Evolutionary conservation across 2,113 vertebrate genomes (phyloP).

Genomic region (Ciconia boyciana): DNA sequence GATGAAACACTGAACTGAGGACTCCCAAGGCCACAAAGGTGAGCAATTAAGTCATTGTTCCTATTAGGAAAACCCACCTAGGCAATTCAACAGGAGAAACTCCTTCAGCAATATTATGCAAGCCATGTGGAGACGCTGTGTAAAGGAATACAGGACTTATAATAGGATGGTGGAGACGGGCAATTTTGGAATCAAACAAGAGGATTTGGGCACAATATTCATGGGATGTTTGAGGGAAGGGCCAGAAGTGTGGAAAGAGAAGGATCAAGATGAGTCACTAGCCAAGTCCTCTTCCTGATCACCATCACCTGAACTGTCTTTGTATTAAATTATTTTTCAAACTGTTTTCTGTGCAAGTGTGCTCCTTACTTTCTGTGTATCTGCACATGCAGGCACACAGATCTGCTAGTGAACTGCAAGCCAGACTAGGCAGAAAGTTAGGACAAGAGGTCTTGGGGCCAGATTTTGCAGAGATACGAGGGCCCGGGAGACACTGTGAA

Average conservation of each 20-base stretch:
- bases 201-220: background rate
- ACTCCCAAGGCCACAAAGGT: background rate
- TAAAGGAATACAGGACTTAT: background rate
- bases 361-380: background rate
- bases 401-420: background rate
- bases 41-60: background rate
- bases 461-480: background rate
- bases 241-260: background rate
- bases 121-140: background rate
- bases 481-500: background rate
- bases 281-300: background rate
- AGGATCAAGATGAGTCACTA: fast-evolving
- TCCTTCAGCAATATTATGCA: background rate
- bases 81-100: background rate
- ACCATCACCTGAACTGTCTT: background rate
- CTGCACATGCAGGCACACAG: background rate
- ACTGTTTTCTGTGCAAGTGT: background rate
- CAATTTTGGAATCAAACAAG: background rate
- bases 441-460: background rate
- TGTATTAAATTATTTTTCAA: background rate
- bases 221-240: background rate
- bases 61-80: background rate
- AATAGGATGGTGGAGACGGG: background rate
- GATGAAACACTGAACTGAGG: background rate
- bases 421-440: background rate